Base-by-base conservation (phyloP, 2,888 invertebrate species). In the Strigamia crassipes region DNA sequence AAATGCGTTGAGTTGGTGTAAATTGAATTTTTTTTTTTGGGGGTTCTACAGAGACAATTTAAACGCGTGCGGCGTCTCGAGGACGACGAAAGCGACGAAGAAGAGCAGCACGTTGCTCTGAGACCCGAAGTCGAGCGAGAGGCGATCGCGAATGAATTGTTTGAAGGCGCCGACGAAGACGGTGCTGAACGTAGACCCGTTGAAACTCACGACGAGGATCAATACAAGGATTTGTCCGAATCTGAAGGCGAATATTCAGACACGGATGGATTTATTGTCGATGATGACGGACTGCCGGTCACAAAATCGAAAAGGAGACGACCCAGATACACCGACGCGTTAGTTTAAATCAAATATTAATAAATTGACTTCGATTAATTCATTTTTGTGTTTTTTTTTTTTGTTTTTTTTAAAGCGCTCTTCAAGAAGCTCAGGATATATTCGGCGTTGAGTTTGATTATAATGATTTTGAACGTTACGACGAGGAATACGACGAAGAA, bases 381-480 rank as follows among this genome's bases (percentile, higher is more conserved):
- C 4, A 34, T 6, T 34, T 34, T 82, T n/a, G n/a, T n/a, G n/a
- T n/a, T n/a, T n/a, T n/a, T n/a, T n/a, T n/a, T n/a, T n/a, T n/a
- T n/a, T n/a, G n/a, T n/a, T 21, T 78, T 81, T 82, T 83, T 80
- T 79, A 82, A 78, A 94, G 93, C 13, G 95, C 95, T 0, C 89
- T 98, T 21, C 97, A 98, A 91, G 96, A 99, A 88, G 99, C 99
- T 81, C 97, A 98, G 88, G 99, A 99, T 87, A 97, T 99, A 84
- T 99, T 99, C 87, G 99, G 99, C 38, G 97, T 98, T n/a, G 99
- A 99, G 88, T 98, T 99, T 89, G 97, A 96, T 86, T 96, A 94
- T 86, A 95, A 95, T 83, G 96, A 96, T 85, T 94, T 96, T 88
- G 92, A 93, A 81, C 94, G 94, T 86, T 94, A 94, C 86, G 95